Evolutionary conservation across 2,888 invertebrate species (phyloP).

Genomic region (Pristionchus entomophagus): DNA sequence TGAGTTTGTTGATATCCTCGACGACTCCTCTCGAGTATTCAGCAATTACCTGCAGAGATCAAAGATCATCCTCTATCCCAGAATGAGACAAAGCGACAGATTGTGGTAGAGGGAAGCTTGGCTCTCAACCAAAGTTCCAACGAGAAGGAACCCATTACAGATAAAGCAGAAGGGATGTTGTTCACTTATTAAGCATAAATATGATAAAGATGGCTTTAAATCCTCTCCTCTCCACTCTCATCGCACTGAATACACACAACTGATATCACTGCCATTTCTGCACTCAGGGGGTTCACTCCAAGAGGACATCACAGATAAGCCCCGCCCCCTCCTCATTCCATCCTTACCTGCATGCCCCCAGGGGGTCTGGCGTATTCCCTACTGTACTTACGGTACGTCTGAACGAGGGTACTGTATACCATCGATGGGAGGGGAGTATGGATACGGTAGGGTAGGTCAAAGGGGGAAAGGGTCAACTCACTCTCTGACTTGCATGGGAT

Average conservation of each 20-base stretch:
- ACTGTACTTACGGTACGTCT: slow-evolving; percentile 41
- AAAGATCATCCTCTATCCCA: background rate
- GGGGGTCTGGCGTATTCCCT: background rate
- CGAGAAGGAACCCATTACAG: background rate
- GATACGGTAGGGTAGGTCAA: background rate
- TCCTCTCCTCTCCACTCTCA: background rate
- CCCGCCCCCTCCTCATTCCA: background rate
- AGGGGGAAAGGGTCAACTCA: background rate
- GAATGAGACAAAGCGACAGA: background rate
- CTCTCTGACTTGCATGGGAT: slow-evolving; percentile 48
- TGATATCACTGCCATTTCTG: too few species aligned
- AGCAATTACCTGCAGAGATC: slow-evolving; percentile 46
- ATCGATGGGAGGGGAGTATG: background rate
- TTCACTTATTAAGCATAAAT: too few species aligned
- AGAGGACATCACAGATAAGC: background rate
- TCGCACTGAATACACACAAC: background rate
- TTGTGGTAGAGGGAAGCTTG: background rate
- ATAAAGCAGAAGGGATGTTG: background rate
- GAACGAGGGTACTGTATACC: background rate
- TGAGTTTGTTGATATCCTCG: slow-evolving; percentile 53
- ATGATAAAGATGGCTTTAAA: background rate
- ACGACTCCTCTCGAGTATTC: slow-evolving; percentile 58
- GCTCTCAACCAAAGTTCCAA: background rate
- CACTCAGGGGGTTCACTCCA: background rate
- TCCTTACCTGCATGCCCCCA: slow-evolving; percentile 1